These are phyloP conservation scores for Harpegnathos saltator DNA, from an alignment of 1,140 invertebrate genomes.

Conservation along the genomic window DNA sequence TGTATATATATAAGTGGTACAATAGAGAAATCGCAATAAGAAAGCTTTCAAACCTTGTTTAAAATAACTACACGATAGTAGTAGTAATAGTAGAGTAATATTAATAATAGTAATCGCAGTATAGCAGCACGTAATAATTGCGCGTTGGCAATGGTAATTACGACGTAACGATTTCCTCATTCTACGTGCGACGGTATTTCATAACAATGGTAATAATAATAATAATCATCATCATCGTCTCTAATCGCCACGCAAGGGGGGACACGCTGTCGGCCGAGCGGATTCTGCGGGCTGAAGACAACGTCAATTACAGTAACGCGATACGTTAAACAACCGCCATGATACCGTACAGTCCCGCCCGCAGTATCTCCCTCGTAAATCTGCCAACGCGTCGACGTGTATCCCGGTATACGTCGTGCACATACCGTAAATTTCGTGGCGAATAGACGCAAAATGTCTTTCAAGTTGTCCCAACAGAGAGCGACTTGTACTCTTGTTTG, in stretches of 20 bases:
- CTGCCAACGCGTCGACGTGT: not conserved
- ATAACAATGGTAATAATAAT: conserved; percentile 40
- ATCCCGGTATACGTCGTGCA: not conserved
- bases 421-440: conserved; percentile 21
- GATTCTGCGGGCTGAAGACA: not conserved
- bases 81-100: conserved; percentile 55
- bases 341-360: not conserved
- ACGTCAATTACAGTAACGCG: conserved; percentile 26
- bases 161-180: not conserved
- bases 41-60: conserved; percentile 76
- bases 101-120: conserved; percentile 38
- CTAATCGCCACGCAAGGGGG: no score
- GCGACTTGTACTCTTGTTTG: not conserved
- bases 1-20: conserved; percentile 81
- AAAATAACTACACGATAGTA: conserved; percentile 46
- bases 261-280: not conserved
- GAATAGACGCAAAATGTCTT: conserved; percentile 9
- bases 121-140: conserved; percentile 34
- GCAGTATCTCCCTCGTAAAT: conserved; percentile 11
- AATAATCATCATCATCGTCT: conserved; percentile 56
- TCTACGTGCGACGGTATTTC: not conserved
- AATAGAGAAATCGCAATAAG: conserved; percentile 81
- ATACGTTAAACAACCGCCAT: not conserved
- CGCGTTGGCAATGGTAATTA: conserved; percentile 5
- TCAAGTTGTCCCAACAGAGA: conserved; percentile 8